Percentiles rank a stretch among this genome's conserved stretches.
Evolutionary conservation across 2,113 vertebrate species (phyloP).

Genomic region (Phyllopteryx taeniolatus): DNA sequence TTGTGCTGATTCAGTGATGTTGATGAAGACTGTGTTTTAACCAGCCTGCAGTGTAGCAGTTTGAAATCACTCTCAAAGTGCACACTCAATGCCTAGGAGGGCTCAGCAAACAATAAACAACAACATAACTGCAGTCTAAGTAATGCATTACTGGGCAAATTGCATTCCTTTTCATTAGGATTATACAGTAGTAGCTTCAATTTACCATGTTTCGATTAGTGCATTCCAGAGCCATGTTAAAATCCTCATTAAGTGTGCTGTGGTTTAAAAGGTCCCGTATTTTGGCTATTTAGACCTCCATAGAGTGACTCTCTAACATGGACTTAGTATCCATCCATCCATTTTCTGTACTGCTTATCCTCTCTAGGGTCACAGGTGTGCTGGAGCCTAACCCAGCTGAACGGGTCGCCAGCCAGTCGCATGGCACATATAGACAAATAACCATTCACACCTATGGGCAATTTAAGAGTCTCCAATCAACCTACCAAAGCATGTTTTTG

Average conservation of each 20-base stretch:
- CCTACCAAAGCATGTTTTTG: no score
- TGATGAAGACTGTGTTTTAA: conserved; percentile 24
- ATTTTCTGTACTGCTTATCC: no score
- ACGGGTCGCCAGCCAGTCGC: no score
- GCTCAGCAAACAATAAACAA: conserved; percentile 2
- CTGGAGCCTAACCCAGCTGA: no score
- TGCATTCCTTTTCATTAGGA: conserved; percentile 2
- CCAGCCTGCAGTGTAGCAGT: conserved; percentile 14
- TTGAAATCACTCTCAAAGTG: neutral
- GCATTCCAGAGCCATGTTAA: neutral
- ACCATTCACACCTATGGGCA: no score
- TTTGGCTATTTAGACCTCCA: no score
- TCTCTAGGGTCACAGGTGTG: no score
- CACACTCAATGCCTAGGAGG: neutral
- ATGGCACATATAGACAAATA: no score
- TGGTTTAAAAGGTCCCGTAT: neutral
- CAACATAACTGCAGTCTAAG: neutral
- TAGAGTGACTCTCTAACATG: no score
- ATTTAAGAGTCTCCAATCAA: no score
- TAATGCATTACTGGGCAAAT: neutral
- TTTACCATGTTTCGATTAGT: neutral
- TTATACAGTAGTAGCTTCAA: neutral
- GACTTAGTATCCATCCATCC: no score
- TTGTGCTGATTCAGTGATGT: neutral
- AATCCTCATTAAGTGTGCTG: neutral